Percentiles rank a stretch among this genome's conserved stretches.
These are phyloP conservation scores for Drosophila fulvimacula DNA, from an alignment of 2,888 invertebrate species.

Conservation along the genomic window DNA sequence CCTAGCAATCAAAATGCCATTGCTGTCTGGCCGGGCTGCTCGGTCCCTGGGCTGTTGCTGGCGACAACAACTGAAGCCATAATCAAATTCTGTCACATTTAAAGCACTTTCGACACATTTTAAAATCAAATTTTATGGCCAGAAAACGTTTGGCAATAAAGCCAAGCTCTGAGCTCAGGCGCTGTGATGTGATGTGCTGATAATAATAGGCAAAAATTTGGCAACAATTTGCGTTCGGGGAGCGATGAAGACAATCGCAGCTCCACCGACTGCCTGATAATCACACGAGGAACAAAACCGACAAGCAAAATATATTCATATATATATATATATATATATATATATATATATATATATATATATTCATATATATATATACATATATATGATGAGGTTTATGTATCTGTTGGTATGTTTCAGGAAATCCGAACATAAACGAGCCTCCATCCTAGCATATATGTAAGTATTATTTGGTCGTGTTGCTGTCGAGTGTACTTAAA, in stretches of 20 bases:
- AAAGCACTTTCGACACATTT: constrained; percentile 76
- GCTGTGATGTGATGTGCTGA: constrained; percentile 27
- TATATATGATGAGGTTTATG: not conserved
- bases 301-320: constrained; percentile 25
- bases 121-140: constrained; percentile 74
- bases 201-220: constrained; percentile 68
- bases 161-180: constrained; percentile 16
- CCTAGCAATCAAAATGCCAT: constrained; percentile 65
- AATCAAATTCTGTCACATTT: constrained; percentile 73
- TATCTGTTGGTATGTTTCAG: not conserved
- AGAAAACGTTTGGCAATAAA: constrained; percentile 58
- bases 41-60: constrained; percentile 25
- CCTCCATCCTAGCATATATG: not conserved
- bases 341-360: not conserved
- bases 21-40: constrained; percentile 16
- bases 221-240: constrained; percentile 65
- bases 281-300: constrained; percentile 7
- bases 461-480: constrained; percentile 42
- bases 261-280: constrained; percentile 4
- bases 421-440: constrained; percentile 28
- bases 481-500: constrained; percentile 73
- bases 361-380: too few relatives aligned
- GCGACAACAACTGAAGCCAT: constrained; percentile 32
- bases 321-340: not conserved
- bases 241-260: constrained; percentile 65